phyloP scores from a whole-genome alignment of 2,113 vertebrate genomes.

The Phaethon lepturus region DNA sequence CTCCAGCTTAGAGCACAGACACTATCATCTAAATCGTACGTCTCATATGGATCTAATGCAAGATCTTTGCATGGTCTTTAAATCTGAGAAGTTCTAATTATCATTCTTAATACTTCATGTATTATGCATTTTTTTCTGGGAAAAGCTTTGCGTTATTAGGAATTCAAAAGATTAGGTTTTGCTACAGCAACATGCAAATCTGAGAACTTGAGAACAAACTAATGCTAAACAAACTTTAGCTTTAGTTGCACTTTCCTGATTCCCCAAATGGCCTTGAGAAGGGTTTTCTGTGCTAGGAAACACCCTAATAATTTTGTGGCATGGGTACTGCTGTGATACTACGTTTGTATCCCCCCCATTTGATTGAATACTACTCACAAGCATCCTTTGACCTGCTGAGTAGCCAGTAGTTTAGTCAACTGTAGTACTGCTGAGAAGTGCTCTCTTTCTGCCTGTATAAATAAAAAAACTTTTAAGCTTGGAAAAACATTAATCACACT shows the following conservation, averaged over 20 bases:
- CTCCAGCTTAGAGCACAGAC: not conserved
- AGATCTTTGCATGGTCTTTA: not conserved
- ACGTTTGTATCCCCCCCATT: not conserved
- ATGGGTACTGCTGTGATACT: not conserved
- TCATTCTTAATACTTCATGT: not conserved
- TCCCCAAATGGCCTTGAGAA: not conserved
- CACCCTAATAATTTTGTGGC: not conserved
- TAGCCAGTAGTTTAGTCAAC: not conserved
- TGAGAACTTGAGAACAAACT: not conserved
- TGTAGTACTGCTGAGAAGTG: not conserved
- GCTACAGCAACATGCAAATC: not conserved
- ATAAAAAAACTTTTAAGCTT: not conserved
- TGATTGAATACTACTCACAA: not conserved
- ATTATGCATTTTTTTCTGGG: not conserved
- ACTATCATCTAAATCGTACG: not conserved
- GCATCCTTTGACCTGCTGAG: not conserved
- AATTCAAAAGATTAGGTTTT: not conserved
- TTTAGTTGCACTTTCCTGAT: not conserved
- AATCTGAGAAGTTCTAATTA: not conserved
- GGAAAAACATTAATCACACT: not conserved
- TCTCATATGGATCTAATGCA: not conserved
- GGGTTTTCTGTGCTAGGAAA: not conserved
- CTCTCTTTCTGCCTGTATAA: not conserved
- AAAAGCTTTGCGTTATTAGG: not conserved
- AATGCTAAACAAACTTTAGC: not conserved